Percentiles rank a stretch among this genome's conserved stretches.
Conservation (phyloP, 2,888 invertebrate genomes). For the Nycteola revayana region DNA sequence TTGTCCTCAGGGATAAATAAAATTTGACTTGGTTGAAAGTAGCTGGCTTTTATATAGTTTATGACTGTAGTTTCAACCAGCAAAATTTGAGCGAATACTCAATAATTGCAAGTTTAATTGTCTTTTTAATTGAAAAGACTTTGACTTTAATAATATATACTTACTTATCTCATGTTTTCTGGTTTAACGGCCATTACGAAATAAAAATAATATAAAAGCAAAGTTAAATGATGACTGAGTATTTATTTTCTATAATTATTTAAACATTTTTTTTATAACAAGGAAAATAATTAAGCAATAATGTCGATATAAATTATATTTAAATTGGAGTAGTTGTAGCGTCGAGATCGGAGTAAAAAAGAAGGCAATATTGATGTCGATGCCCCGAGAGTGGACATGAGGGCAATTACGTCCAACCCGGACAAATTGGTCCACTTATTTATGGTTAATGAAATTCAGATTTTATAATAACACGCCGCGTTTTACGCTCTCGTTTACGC, state of each 20-base stretch:
- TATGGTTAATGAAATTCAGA: slow-evolving; percentile 65
- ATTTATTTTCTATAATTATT: too few relatives aligned
- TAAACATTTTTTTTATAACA: slow-evolving; percentile 14
- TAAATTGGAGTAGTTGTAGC: slow-evolving; percentile 36
- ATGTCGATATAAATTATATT: slow-evolving; percentile 25
- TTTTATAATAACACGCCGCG: slow-evolving; percentile 53
- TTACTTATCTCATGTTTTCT: neutral
- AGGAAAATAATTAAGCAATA: slow-evolving; percentile 29
- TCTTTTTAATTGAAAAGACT: neutral
- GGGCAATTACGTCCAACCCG: slow-evolving; percentile 47
- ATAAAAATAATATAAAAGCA: too few relatives aligned
- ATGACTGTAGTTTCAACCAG: slow-evolving; percentile 53
- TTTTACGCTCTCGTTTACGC: slow-evolving; percentile 53
- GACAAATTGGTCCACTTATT: slow-evolving; percentile 60
- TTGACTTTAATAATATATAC: neutral
- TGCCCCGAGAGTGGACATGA: slow-evolving; percentile 40
- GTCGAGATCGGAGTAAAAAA: slow-evolving; percentile 24
- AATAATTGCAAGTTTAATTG: slow-evolving; percentile 12
- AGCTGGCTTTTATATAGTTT: slow-evolving; percentile 67
- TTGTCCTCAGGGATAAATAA: slow-evolving; percentile 72
- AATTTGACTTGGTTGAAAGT: slow-evolving; percentile 68
- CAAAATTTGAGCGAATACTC: slow-evolving; percentile 31
- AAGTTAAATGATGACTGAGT: too few relatives aligned
- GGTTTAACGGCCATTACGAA: too few relatives aligned
- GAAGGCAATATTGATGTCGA: slow-evolving; percentile 29